phyloP scores from a whole-genome alignment of 2,113 vertebrate genomes.

The Chlorodrepanis virens region DNA sequence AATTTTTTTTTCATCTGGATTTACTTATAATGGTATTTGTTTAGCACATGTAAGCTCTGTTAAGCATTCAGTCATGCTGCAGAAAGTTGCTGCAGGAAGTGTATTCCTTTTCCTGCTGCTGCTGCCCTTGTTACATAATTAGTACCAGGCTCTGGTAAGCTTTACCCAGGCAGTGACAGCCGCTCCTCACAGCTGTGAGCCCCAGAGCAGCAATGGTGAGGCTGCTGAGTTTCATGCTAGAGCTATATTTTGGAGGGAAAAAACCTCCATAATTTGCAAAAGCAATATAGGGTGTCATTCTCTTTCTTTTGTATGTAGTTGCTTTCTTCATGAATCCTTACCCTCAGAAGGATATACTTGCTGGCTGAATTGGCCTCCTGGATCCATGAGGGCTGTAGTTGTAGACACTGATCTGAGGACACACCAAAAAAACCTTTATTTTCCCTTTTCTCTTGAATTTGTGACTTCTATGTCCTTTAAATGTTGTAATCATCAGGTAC shows the following conservation, averaged over 20 bases:
- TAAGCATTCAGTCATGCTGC: neutral
- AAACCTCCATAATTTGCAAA: neutral
- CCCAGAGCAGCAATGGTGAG: neutral
- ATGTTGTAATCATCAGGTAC: neutral
- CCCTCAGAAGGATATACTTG: neutral
- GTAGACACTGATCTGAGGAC: neutral
- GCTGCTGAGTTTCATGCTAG: neutral
- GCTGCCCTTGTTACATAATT: neutral
- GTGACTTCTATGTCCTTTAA: neutral
- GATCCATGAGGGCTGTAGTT: neutral
- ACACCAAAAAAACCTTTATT: neutral
- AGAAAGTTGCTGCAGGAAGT: neutral
- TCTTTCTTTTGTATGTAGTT: neutral
- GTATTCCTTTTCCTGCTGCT: neutral
- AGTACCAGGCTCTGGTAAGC: neutral
- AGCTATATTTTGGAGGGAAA: neutral
- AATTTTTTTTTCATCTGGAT: neutral
- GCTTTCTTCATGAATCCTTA: neutral
- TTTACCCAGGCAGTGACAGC: neutral
- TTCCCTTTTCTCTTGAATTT: neutral
- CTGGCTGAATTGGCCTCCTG: neutral
- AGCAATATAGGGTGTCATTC: neutral
- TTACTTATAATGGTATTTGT: neutral
- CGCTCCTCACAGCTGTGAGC: accelerated
- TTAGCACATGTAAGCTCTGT: neutral